These are phyloP conservation scores for Eretmochelys imbricata DNA, from an alignment of 2,113 vertebrate genomes.

Conservation along the genomic window DNA sequence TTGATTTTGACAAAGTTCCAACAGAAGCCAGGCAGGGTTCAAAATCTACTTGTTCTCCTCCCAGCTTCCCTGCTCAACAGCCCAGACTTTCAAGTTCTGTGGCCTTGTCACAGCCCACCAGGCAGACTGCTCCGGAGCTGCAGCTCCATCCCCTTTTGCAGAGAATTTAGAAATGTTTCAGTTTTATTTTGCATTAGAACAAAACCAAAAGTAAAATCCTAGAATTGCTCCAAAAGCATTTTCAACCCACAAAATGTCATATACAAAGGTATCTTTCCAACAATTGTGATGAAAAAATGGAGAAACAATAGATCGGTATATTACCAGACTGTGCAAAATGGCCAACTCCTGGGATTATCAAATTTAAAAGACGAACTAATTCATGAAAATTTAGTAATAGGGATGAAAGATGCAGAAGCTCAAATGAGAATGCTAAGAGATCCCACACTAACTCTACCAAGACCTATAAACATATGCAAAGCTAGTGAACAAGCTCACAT, in stretches of 20 bases:
- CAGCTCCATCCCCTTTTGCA: neutral
- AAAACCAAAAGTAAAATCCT: neutral
- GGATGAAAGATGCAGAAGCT: neutral
- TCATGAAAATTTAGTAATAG: neutral
- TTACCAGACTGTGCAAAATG: neutral
- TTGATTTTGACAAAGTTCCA: neutral
- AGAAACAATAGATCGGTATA: neutral
- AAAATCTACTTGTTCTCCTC: neutral
- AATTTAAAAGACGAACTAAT: neutral
- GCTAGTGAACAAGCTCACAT: fast-evolving
- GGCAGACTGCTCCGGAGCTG: neutral
- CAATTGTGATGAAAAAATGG: neutral
- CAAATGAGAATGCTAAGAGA: neutral
- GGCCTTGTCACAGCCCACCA: neutral
- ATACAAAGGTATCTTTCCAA: neutral
- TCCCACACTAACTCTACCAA: neutral
- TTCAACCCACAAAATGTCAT: neutral
- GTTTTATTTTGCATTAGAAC: neutral
- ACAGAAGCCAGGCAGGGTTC: no score
- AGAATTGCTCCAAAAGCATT: neutral
- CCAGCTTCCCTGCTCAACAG: neutral
- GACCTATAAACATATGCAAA: neutral
- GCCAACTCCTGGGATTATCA: neutral
- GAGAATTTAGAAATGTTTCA: neutral
- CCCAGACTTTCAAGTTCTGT: neutral